A percentile compares a stretch with the other conserved stretches of the same genome.
Conservation (phyloP, 2,113 vertebrate genomes). For the Tachysurus fulvidraco region DNA sequence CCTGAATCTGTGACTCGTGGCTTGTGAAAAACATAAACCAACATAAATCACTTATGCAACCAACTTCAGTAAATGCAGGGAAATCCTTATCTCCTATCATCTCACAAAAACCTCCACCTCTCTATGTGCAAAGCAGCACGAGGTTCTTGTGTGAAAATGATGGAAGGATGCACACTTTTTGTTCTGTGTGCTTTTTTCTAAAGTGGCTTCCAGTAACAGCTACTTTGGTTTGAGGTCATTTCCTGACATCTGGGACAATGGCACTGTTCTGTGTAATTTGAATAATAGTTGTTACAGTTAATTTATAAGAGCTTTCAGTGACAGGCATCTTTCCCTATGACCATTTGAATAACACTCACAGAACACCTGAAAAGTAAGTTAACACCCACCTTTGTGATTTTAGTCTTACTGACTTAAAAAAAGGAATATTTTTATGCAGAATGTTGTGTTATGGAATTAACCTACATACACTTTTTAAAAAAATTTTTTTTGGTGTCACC, state of each 20-base stretch:
- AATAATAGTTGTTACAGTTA: constrained; percentile 57
- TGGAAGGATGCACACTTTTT: constrained; percentile 46
- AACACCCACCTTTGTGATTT: background rate
- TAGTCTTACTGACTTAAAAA: background rate
- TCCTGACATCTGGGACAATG: constrained; percentile 73
- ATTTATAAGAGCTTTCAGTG: constrained; percentile 61
- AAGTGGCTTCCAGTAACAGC: constrained; percentile 74
- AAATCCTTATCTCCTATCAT: constrained; percentile 53
- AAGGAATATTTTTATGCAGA: background rate
- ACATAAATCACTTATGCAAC: constrained; percentile 51
- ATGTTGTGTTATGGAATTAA: background rate
- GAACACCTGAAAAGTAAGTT: background rate
- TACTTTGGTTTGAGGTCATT: constrained; percentile 69
- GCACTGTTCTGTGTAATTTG: constrained; percentile 57
- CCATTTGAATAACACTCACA: constrained; percentile 16
- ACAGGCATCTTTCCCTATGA: constrained; percentile 23
- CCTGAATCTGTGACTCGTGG: constrained; percentile 40
- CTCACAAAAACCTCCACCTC: constrained; percentile 45
- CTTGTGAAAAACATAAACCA: constrained; percentile 40
- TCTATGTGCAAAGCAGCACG: constrained; percentile 37
- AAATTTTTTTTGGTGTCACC: background rate
- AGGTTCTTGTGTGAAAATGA: constrained; percentile 40
- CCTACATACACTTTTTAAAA: background rate
- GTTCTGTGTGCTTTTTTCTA: constrained; percentile 54
- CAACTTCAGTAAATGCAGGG: constrained; percentile 43